phyloP scores from a whole-genome alignment of 2,797 vertebrate species.

The Acipenser oxyrinchus region DNA sequence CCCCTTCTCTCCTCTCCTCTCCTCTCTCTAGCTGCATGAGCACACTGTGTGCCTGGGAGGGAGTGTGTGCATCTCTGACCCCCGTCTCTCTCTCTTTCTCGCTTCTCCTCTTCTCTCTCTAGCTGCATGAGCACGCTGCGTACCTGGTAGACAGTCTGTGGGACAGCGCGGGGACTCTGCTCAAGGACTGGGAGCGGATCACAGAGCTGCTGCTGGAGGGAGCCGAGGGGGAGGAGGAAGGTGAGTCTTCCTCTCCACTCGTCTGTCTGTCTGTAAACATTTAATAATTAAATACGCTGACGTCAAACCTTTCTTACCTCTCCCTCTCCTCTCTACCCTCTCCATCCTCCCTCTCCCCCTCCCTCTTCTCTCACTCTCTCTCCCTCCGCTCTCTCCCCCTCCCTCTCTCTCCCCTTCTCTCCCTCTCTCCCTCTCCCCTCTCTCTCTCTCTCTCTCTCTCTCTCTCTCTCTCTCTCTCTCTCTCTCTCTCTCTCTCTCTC shows the following conservation, averaged over 20 bases:
- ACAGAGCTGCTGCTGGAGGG: constrained; percentile 63
- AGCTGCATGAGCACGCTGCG: constrained; percentile 76
- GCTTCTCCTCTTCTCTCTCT: constrained; percentile 10
- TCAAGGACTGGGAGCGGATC: constrained; percentile 78
- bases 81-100: too few relatives aligned
- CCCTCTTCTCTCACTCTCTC: too few relatives aligned
- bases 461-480: not conserved
- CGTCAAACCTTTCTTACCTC: too few relatives aligned
- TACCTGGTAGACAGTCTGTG: constrained; percentile 89
- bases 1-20: not conserved
- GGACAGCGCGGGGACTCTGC: constrained; percentile 59
- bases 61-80: not conserved
- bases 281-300: too few relatives aligned
- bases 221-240: constrained; percentile 24
- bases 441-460: constrained; percentile 8
- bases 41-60: too few relatives aligned
- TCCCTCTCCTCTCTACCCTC: too few relatives aligned
- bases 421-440: not conserved
- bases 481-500: too few relatives aligned
- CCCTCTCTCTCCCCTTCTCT: too few relatives aligned
- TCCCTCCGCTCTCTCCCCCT: too few relatives aligned
- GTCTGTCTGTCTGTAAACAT: not conserved
- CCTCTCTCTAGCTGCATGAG: constrained; percentile 53
- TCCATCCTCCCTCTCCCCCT: too few relatives aligned
- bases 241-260: not conserved